Evolutionary conservation across 1,140 invertebrate species (phyloP).

Genomic region (Papilio aristodemus): DNA sequence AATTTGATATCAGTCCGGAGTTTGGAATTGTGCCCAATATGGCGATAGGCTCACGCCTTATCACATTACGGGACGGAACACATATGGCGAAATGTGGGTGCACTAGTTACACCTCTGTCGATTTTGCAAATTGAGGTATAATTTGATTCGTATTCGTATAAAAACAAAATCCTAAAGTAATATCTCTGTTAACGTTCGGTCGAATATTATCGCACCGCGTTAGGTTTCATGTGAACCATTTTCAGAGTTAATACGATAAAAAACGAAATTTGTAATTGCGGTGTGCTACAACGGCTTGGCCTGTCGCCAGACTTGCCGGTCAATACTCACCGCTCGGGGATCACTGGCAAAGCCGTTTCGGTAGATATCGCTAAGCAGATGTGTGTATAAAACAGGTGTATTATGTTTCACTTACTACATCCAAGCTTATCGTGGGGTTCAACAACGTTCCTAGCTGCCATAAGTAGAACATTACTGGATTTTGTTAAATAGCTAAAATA

Average conservation of each 20-base stretch:
- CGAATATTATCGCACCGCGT: not conserved
- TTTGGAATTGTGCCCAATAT: too few relatives aligned
- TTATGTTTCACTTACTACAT: too few relatives aligned
- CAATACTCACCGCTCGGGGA: constrained; percentile 4
- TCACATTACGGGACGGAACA: too few relatives aligned
- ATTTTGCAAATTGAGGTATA: too few relatives aligned
- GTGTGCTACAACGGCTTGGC: constrained; percentile 4
- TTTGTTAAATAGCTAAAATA: too few relatives aligned
- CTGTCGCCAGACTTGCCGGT: not conserved
- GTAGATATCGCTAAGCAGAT: not conserved
- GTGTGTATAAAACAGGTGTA: not conserved
- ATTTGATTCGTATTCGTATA: not conserved
- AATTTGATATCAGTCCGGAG: too few relatives aligned
- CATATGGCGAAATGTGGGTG: too few relatives aligned
- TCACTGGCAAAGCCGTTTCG: not conserved
- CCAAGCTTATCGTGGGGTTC: too few relatives aligned
- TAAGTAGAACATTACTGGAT: too few relatives aligned
- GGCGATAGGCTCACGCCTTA: too few relatives aligned
- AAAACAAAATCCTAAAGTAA: not conserved
- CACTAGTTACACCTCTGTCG: too few relatives aligned
- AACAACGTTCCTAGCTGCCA: too few relatives aligned
- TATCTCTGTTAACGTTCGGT: not conserved
- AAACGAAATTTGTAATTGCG: constrained; percentile 19
- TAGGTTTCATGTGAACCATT: not conserved
- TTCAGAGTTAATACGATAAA: constrained; percentile 12